Evolutionary conservation across 2,888 invertebrate genomes (phyloP), one percentile per base, ranked within the genome.

Genomic region (Piscicola geometra): DNA sequence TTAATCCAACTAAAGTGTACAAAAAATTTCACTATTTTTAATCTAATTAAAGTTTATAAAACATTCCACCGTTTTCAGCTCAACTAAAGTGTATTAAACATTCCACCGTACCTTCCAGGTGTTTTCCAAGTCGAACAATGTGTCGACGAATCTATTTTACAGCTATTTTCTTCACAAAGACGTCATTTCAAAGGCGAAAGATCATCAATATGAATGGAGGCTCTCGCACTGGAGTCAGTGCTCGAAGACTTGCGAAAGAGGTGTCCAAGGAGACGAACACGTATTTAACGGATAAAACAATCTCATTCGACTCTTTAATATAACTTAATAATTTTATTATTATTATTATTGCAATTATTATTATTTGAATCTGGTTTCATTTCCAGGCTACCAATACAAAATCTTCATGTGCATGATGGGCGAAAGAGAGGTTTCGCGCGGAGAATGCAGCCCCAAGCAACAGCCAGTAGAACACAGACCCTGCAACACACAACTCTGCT

Each of bases 91-190:
- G 3, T 30, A 30, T 30, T 52, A 28, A 52, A 60, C 18, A 1
- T n/a, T 15, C 47, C 18, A 52, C 15, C 15, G 35, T 28, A 9
- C n/a, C 21, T 25, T 1, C 21, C n/a, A 32, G 78, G 69, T 76
- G n/a, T 78, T 75, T 47, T 76, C 76, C 18, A 64, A 75, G 67
- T 76, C 76, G n/a, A 69, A 25, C 56, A 68, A 36, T 2, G 25
- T 72, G 2, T 36, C 52, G 25, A 28, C 75, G 28, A 28, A 41
- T 30, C 30, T 78, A 21, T 25, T 50, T 25, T 78, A 73, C 69
- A 75, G 71, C 36, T 78, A 75, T 56, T 71, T n/a, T 33, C 66
- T 78, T 30, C 76, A 18, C 25, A 56, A 56, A 56, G 25, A 25
- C 21, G 3, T 56, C n/a, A 5, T 18, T 15, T 41, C 41, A 25